Evolutionary conservation across 2,797 vertebrate genomes (phyloP).

Genomic region (Dryobates pubescens): DNA sequence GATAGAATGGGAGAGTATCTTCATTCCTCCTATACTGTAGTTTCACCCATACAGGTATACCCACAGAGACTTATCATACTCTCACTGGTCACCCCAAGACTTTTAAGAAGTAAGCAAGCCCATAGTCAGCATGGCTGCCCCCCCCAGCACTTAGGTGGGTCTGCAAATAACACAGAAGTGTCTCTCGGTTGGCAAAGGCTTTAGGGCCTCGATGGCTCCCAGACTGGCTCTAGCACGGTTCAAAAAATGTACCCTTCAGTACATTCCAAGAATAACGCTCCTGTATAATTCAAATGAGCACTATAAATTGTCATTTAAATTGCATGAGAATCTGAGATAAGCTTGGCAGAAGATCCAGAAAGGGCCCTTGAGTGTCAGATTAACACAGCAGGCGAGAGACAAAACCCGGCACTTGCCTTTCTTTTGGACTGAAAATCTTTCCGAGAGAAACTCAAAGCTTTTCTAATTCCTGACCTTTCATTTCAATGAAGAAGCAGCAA

Average conservation of each 20-base stretch:
- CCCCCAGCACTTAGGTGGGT: neutral
- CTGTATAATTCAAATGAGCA: slow-evolving; percentile 41
- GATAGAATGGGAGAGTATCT: neutral
- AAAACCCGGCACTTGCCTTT: slow-evolving; percentile 30
- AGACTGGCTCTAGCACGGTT: neutral
- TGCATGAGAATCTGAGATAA: slow-evolving; percentile 42
- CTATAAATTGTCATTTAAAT: slow-evolving; percentile 58
- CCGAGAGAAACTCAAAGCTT: neutral
- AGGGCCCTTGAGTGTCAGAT: slow-evolving; percentile 33
- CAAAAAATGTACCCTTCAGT: neutral
- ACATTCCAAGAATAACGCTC: slow-evolving; percentile 3
- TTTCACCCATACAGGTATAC: neutral
- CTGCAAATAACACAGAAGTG: neutral
- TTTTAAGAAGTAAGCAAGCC: neutral
- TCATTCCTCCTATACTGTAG: neutral
- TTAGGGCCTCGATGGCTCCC: neutral
- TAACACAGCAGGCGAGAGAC: slow-evolving; percentile 10
- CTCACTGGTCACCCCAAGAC: neutral
- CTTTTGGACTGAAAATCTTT: slow-evolving; percentile 21
- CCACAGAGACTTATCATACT: neutral
- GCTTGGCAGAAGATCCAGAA: slow-evolving; percentile 48
- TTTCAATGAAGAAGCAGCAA: slow-evolving; percentile 42
- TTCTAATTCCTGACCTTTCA: slow-evolving; percentile 37
- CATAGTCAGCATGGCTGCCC: neutral
- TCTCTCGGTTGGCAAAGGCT: neutral